Evolutionary conservation across 1,140 invertebrate species (phyloP).

Genomic region (Rhagoletis zephyria): DNA sequence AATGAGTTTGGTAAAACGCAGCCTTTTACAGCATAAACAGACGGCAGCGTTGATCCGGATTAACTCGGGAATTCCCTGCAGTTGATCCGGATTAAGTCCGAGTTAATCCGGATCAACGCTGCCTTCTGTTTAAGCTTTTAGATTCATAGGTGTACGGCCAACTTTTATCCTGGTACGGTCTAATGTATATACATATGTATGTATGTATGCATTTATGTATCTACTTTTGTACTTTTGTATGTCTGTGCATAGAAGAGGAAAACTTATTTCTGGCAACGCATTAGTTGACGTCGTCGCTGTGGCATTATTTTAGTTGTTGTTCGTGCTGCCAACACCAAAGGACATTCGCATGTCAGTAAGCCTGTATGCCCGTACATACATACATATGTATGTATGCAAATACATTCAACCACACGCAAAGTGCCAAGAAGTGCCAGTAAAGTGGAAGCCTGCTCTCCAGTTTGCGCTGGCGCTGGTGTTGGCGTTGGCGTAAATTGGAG

Average conservation of each 20-base stretch:
- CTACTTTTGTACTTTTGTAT: background rate
- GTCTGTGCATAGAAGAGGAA: background rate
- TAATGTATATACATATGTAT: no score
- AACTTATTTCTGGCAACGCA: conserved; percentile 29
- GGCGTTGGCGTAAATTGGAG: conserved; percentile 44
- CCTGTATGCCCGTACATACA: background rate
- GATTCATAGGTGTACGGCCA: no score
- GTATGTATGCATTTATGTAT: no score
- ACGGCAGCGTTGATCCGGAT: no score
- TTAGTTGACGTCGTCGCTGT: conserved; percentile 21
- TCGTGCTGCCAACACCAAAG: conserved; percentile 21
- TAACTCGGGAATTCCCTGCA: no score
- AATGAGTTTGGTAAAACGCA: no score
- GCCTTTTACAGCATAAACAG: no score
- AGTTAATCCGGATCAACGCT: no score
- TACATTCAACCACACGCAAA: background rate
- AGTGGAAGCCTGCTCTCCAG: conserved; percentile 3
- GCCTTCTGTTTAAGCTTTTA: no score
- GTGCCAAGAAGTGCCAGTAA: background rate
- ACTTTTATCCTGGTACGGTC: no score
- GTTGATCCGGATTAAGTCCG: no score
- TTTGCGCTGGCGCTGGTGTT: background rate
- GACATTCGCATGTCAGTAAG: conserved; percentile 33
- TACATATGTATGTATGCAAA: no score
- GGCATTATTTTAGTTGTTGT: background rate